phyloP scores from a whole-genome alignment of 1,140 invertebrate genomes.

The Trachymyrmex cornetzi region DNA sequence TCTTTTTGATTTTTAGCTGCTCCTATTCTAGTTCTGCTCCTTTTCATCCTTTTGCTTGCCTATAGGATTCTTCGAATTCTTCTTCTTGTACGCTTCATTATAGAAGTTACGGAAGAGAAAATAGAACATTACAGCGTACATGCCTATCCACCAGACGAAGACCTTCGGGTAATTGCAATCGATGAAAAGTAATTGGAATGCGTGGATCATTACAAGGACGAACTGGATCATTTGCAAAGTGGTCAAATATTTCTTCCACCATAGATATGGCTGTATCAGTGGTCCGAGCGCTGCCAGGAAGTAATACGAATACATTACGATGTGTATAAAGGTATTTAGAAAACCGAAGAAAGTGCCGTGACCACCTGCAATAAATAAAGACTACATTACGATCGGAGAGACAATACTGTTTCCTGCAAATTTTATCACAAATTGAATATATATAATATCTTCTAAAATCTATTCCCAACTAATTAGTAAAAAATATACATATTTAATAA shows the following conservation, averaged over 20 bases:
- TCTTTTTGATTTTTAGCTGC: background rate
- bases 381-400: background rate
- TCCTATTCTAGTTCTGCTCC: background rate
- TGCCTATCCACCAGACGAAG: conserved; percentile 91
- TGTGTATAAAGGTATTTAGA: conserved; percentile 96
- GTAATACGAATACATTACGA: conserved; percentile 97
- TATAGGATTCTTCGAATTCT: background rate
- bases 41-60: conserved; percentile 62
- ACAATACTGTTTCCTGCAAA: background rate
- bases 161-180: conserved; percentile 94
- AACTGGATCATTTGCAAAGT: conserved; percentile 96
- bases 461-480: background rate
- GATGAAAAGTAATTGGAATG: conserved; percentile 94
- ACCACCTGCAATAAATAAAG: conserved; percentile 88
- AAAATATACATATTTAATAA: too few relatives aligned
- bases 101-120: conserved; percentile 93
- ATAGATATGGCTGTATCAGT: conserved; percentile 93
- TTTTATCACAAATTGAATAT: background rate
- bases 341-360: conserved; percentile 93
- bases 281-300: conserved; percentile 95
- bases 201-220: conserved; percentile 92
- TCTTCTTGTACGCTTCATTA: conserved; percentile 89
- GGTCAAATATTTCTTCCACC: conserved; percentile 98
- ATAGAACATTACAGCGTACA: conserved; percentile 93
- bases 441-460: background rate